Base-by-base conservation (phyloP, 2,113 vertebrate species). In the Rhabdornis inornatus region DNA sequence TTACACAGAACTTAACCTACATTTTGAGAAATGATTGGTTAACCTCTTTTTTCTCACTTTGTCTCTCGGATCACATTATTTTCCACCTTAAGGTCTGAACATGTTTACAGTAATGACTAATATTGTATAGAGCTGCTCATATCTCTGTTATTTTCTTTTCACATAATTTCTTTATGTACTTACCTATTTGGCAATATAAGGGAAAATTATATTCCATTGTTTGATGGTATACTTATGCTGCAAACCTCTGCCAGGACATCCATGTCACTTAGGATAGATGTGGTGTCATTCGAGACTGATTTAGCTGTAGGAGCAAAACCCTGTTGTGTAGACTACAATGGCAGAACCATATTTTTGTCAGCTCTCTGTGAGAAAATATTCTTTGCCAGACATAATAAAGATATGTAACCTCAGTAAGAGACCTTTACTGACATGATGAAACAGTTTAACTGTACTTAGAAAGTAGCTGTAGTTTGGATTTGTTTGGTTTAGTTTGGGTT, bases 261-360 rank as follows among this genome's bases (percentile, higher is more conserved):
- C 25, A 33, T 44, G 37, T 60, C 64, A 53, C 7, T 2, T 74
- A 28, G 20, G 20, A 55, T 19, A 39, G 39, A 81, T 57, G n/a
- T 69, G 42, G 50, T 89, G 35, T 53, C 50, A 74, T 74, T 47
- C 72, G 45, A 83, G 52, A 74, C 27, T 61, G 45, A 87, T 81
- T 81, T 65, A 82, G 9, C 42, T 81, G 80, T 50, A 69, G 33
- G 21, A 87, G 30, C 11, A 82, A 87, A 87, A 75, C n/a, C 11
- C 4, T 45, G 17, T 50, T 0, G 0, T 2, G 5, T 10, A 66
- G 33, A 61, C 42, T 80, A 15, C 13, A 72, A 30, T 13, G 22
- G 24, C 28, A 96, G 69, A 87, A 87, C 14, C 1, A 1, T 55
- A 31, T 37, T 84, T 88, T 89, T 79, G 60, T 59, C 61, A 82